A percentile compares a stretch with the other conserved stretches of the same genome.
Conservation (phyloP, 2,113 vertebrate species). For the Symphodus melops region DNA sequence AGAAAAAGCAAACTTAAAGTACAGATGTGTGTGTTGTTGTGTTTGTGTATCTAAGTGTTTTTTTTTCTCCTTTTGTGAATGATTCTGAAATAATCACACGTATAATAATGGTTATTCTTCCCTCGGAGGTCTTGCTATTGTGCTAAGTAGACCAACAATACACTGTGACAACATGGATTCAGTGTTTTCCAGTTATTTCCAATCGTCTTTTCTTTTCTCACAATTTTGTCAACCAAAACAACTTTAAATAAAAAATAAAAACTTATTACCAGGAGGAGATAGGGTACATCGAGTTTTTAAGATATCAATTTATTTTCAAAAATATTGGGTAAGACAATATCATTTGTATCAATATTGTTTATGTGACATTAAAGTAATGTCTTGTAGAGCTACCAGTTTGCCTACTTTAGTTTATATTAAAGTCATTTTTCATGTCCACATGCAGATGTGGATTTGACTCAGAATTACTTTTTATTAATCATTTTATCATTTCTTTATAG, state of each 20-base stretch:
- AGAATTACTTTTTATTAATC: no score
- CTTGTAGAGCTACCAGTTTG: no score
- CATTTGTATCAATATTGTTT: no score
- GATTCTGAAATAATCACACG: not conserved
- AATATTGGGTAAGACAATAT: no score
- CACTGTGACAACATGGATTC: not conserved
- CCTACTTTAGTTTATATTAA: no score
- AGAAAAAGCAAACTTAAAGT: not conserved
- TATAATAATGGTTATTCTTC: not conserved
- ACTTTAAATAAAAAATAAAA: not conserved
- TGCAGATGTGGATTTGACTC: no score
- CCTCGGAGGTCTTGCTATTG: not conserved
- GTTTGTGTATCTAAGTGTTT: not conserved
- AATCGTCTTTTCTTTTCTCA: not conserved
- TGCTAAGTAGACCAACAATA: not conserved
- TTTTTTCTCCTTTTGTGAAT: not conserved
- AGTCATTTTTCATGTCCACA: no score
- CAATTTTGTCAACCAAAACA: not conserved
- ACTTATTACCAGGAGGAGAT: no score
- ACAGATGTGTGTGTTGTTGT: not conserved
- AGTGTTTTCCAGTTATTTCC: not conserved
- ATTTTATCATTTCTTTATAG: no score
- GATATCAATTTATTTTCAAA: no score
- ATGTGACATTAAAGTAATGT: no score
- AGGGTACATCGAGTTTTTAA: no score